phyloP scores from a whole-genome alignment of 2,888 invertebrate species.

The Cataglyphis livida region DNA sequence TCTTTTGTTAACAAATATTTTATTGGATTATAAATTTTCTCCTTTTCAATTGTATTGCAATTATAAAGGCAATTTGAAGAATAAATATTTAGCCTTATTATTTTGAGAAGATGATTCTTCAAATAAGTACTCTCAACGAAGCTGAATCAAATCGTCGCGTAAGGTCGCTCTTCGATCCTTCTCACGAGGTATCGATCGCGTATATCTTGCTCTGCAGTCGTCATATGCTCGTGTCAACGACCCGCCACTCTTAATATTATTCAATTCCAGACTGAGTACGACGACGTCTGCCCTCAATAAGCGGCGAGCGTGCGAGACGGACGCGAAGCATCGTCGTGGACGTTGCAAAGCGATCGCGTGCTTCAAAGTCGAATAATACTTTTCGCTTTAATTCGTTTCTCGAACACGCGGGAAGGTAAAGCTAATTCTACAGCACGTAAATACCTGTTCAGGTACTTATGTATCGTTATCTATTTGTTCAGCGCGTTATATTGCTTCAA shows the following conservation, averaged over 20 bases:
- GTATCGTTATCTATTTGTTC: constrained; percentile 4
- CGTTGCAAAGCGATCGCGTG: constrained; percentile 25
- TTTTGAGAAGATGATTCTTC: neutral
- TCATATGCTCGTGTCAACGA: constrained; percentile 69
- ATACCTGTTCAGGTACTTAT: neutral
- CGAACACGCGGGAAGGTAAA: neutral
- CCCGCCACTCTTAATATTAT: constrained; percentile 73
- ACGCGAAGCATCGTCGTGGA: constrained; percentile 37
- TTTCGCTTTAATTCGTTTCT: constrained; percentile 15
- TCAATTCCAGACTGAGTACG: constrained; percentile 66
- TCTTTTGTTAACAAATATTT: constrained; percentile 1
- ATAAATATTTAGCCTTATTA: neutral
- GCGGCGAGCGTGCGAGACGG: constrained; percentile 46
- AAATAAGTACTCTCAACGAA: constrained; percentile 4
- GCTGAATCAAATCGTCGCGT: constrained; percentile 2
- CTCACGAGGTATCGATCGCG: constrained; percentile 73
- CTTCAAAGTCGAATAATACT: constrained; percentile 26
- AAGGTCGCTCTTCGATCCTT: constrained; percentile 56
- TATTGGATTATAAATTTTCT: neutral
- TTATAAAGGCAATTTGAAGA: neutral
- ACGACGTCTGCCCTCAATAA: constrained; percentile 67
- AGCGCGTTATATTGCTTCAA: neutral
- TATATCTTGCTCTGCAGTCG: constrained; percentile 48
- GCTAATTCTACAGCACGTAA: constrained; percentile 16
- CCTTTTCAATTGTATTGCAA: neutral